Base-by-base conservation (phyloP, 1,140 invertebrate species). In the Teleogryllus occipitalis region DNA sequence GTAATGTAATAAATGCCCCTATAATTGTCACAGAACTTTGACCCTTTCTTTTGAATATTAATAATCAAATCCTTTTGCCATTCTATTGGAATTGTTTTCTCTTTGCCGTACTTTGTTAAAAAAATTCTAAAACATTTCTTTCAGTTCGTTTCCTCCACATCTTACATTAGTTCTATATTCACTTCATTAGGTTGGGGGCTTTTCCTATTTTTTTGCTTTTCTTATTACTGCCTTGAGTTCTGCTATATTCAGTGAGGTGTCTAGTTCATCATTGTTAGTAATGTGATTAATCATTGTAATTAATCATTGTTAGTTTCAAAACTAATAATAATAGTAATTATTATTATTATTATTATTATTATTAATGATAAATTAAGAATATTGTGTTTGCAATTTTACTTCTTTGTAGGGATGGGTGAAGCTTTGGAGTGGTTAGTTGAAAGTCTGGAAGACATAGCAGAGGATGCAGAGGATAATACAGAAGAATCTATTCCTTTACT, bases 401-500 rank as follows among this genome's bases (percentile, higher is more conserved):
- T 47, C 27, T 8, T 73, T 46, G 18, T 18, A 79, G 78, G 54
- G 21, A 79, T 79, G 78, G 18, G 39, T 21, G 78, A 75, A 21
- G 78, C 78, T 47, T 12, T 75, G 15, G 8, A 8, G 10, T 79
- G 78, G 78, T 18, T 79, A 14, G 47, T 46, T 8, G 72, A 73
- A 75, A 47, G 72, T 8, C 14, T 79, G 72, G 46, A 75, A 21
- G 78, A 79, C 8, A 65, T 75, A 15, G 78, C 73, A 7, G 54
- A 47, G 27, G 78, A 75, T 6, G 15, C 46, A 48, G 78, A 75
- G 8, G 78, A 39, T 8, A 8, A 48, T 7, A 5, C 76, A 4
- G 73, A 75, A 47, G 78, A 79, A 39, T 12, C 8, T 10, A 49
- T 47, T n/a, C 78, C 78, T 49, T 15, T 79, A 8, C 21, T 79